Evolutionary conservation across 2,797 vertebrate species (phyloP).

Genomic region (Gadopsis marmoratus): DNA sequence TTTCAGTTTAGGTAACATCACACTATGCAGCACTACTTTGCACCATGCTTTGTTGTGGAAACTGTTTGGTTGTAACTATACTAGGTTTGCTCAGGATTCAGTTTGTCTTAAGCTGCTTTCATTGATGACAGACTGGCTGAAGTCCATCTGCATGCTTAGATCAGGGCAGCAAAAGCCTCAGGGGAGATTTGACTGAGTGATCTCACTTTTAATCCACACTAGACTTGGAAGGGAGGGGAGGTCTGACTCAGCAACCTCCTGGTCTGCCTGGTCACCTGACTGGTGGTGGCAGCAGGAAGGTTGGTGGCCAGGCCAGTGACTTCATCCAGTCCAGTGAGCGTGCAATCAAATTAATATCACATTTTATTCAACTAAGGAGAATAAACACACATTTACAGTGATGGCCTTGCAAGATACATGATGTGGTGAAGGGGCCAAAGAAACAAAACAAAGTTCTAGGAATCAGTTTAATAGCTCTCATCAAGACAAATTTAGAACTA

Average conservation of each 20-base stretch:
- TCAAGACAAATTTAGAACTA: constrained; percentile 7
- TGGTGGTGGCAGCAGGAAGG: constrained; percentile 22
- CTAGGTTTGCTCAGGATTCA: constrained; percentile 43
- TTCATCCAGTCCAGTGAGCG: constrained; percentile 4
- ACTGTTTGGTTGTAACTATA: constrained; percentile 14
- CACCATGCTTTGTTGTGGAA: constrained; percentile 38
- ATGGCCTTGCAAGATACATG: background rate
- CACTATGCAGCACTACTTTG: constrained; percentile 22
- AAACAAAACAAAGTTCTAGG: constrained; percentile 14
- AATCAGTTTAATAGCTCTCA: constrained; percentile 11
- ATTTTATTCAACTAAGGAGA: background rate
- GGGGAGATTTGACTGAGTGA: constrained; percentile 73
- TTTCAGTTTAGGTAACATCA: constrained; percentile 31
- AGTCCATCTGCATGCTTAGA: constrained; percentile 58
- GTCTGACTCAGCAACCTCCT: constrained; percentile 73
- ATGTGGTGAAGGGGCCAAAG: background rate
- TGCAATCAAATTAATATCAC: constrained; percentile 18
- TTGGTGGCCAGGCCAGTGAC: background rate
- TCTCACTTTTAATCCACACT: constrained; percentile 79
- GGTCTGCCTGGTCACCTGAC: constrained; percentile 63
- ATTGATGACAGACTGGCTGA: constrained; percentile 65
- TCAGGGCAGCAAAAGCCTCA: constrained; percentile 52
- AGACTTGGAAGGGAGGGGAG: constrained; percentile 40
- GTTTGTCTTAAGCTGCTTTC: constrained; percentile 73
- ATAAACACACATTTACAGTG: constrained; percentile 8